Evolutionary conservation across 1,140 invertebrate genomes (phyloP), one percentile per base, ranked within the genome.

Genomic region (Anoplolepis gracilipes): DNA sequence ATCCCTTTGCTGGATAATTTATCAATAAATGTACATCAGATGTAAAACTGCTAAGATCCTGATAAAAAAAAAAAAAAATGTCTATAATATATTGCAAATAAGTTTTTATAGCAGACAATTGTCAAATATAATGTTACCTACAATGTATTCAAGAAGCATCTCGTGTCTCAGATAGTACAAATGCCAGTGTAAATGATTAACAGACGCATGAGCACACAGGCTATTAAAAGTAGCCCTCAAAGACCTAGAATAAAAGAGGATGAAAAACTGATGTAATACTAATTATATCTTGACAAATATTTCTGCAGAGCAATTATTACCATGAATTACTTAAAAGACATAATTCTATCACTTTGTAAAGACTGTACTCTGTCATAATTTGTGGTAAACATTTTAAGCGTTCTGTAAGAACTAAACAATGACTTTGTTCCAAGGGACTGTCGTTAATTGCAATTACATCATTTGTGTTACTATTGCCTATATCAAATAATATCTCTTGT

Each of bases 141-240:
- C 97, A 87, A 95, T 95, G 89, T 90, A 94, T 95, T 98, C 97
- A 10, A 97, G 93, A 73, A 96, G 95, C 86, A 98, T 95, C 65
- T 94, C 93, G 55, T 96, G 91, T 42, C 96, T 94, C 55, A 97
- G 93, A 90, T 97, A 96, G 92, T 97, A 97, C 1, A 97, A 91
- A 94, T 98, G 97, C 92, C 96, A 97, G 92, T 98, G 97, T 49
- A 97, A 95, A 94, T 98, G 97, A 94, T 98, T 98, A 0, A 98
- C 97, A 39, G 97, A 98, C 57, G 97, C 97, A 93, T 96, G 96
- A 25, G 96, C 97, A 94, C 97, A 97, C 30, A 98, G 93, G 92
- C 97, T 97, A 94, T 98, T 98, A 91, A 97, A 98, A 42, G 96
- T 96, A 59, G 97, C 93, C 77, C 97, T 95, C 10, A 97, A 94